Evolutionary conservation across 2,888 invertebrate species (phyloP), one percentile per base, ranked within the genome.

Genomic region (Branchipolynoe longqiensis): DNA sequence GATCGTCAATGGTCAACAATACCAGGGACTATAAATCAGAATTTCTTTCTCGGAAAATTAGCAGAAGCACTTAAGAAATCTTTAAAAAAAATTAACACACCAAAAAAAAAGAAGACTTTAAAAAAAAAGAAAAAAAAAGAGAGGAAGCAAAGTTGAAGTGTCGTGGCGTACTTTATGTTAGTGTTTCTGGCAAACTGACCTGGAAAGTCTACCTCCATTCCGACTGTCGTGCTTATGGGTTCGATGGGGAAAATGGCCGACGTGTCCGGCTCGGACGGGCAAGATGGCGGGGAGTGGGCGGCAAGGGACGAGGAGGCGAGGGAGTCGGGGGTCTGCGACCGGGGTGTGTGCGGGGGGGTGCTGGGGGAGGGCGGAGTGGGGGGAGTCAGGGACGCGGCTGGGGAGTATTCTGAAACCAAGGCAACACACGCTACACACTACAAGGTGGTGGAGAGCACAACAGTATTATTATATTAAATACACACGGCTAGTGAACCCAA

Each of bases 151-250:
- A n/a, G n/a, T n/a, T n/a, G n/a, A n/a, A n/a, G n/a, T n/a, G n/a
- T n/a, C n/a, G n/a, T n/a, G n/a, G n/a, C n/a, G n/a, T n/a, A n/a
- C n/a, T n/a, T 62, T 62, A 62, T n/a, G n/a, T n/a, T n/a, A n/a
- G n/a, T n/a, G n/a, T n/a, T n/a, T n/a, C n/a, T n/a, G n/a, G n/a
- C 38, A 48, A 78, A 78, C 78, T 78, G 22, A 84, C 84, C 84
- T 84, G 84, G 84, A 48, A 48, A n/a, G 36, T 84, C 84, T 31
- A 84, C 84, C 36, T 84, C 69, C 14, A 54, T 54, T 28, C 40
- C 84, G 28, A 84, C 84, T n/a, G 84, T 84, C 12, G 84, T n/a
- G 62, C 22, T 48, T n/a, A 6, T 38, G 83, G 40, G 41, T 25
- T 62, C 64, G 25, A 84, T 59, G 31, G 84, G 59, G 69, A 83